Conservation (phyloP, 2,113 vertebrate species). For the Antigone vipio region DNA sequence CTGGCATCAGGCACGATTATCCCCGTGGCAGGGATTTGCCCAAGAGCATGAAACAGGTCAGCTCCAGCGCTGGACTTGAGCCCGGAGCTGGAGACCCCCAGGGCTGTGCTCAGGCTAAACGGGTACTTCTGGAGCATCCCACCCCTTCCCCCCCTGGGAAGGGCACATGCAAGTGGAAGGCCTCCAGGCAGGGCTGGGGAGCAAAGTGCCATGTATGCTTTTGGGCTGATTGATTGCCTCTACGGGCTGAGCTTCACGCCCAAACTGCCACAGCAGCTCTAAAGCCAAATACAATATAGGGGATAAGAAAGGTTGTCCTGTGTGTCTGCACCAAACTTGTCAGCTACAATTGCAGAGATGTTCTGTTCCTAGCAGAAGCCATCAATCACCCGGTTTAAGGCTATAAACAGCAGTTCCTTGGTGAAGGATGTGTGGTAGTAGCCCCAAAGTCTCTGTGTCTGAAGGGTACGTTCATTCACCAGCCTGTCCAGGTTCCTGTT, state of each 20-base stretch:
- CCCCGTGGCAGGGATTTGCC: background rate
- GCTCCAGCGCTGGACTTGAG: background rate
- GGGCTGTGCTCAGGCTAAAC: background rate
- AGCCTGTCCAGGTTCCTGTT: background rate
- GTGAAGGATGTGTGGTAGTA: background rate
- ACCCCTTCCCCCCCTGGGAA: background rate
- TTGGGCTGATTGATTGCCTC: background rate
- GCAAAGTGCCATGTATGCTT: rapidly evolving
- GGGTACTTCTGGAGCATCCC: background rate
- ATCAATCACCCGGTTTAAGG: background rate
- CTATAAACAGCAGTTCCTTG: background rate
- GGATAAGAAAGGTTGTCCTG: background rate
- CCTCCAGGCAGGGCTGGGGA: background rate
- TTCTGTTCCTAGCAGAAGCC: background rate
- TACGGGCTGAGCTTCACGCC: background rate
- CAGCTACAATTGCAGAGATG: background rate
- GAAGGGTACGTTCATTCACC: background rate
- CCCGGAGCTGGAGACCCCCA: background rate
- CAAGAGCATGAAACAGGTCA: background rate
- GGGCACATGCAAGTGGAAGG: background rate
- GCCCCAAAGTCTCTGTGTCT: background rate
- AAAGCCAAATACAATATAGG: background rate
- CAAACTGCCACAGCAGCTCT: background rate
- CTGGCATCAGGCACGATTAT: background rate
- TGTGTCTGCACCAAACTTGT: background rate